Base-by-base conservation (phyloP, 2,113 vertebrate species). In the Dolichallabes microphthalmus region DNA sequence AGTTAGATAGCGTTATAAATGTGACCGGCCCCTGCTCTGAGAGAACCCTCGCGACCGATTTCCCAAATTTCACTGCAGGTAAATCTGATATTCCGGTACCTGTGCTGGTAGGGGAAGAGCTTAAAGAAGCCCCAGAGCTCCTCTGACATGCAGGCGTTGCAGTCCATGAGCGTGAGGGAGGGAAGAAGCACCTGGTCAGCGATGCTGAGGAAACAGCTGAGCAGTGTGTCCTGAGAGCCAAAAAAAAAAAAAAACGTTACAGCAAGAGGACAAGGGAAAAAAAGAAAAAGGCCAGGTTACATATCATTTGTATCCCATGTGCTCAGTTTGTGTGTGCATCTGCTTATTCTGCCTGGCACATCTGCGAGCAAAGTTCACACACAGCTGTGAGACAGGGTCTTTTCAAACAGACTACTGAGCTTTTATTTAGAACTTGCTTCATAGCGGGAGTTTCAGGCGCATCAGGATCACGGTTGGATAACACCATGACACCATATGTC, bases 51-150 rank as follows among this genome's bases (percentile, higher is more conserved):
- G 14, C 0, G 20, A 25, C 69, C 12, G 12, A 7, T 25, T 50
- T 45, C n/a, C 15, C 2, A 12, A 22, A 45, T 11, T 8, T 20
- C 25, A 25, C 9, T 75, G 45, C 52, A 20, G 17, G 30, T 12
- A 12, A 4, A 9, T 35, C 30, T 14, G 7, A 7, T 7, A 58
- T 19, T 39, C 76, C 35, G 1, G 55, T 86, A 98, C 97, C 98
- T 96, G 93, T 98, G 95, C 86, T 95, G 94, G 93, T 94, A 99
- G 3, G 97, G 96, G 93, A 96, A 96, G 87, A 96, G 94, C 94
- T 98, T 99, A 91, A 99, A 98, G 95, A 99, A 96, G 53, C 97
- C 97, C 98, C 98, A 99, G 3, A 99, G 89, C 79, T 97, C 96
- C 88, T 97, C 96, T 80, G 96, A 97, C 96, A 99, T 98, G 89